These are phyloP conservation scores for Oasisia sp. DNA, from an alignment of 2,888 invertebrate genomes.

Conservation along the genomic window DNA sequence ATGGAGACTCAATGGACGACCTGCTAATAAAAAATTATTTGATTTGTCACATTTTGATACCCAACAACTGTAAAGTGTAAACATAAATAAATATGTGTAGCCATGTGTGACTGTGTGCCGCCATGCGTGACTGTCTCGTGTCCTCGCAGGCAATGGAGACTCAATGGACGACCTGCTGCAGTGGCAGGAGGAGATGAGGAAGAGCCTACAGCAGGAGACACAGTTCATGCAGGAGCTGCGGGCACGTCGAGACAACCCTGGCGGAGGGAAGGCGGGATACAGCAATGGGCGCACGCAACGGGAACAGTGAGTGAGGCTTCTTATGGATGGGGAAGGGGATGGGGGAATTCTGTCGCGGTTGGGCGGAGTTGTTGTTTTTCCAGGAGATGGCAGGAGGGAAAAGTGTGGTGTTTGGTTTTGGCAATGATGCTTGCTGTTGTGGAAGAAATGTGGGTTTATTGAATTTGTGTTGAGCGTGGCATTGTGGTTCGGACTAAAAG, in stretches of 20 bases:
- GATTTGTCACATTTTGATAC: neutral
- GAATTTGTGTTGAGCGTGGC: neutral
- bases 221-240: conserved; percentile 58
- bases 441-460: neutral
- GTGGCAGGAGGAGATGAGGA: conserved; percentile 61
- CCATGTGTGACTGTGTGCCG: neutral
- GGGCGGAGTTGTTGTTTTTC: neutral
- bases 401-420: neutral
- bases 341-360: neutral
- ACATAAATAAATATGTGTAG: neutral
- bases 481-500: neutral
- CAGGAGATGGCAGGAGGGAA: neutral
- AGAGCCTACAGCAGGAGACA: conserved; percentile 57
- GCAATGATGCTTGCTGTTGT: neutral
- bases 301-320: conserved; percentile 18
- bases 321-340: neutral
- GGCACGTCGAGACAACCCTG: conserved; percentile 35
- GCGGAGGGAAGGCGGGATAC: conserved; percentile 48
- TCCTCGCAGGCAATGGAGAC: neutral
- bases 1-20: conserved; percentile 45
- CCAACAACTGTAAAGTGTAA: too few relatives aligned
- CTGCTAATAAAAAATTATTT: conserved; percentile 38
- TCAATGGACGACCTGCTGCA: conserved; percentile 52
- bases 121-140: neutral
- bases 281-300: conserved; percentile 38